A percentile compares a stretch with the other conserved stretches of the same genome.
These are phyloP conservation scores for Dryoscopus gambensis DNA, from an alignment of 2,113 vertebrate species.

Conservation along the genomic window DNA sequence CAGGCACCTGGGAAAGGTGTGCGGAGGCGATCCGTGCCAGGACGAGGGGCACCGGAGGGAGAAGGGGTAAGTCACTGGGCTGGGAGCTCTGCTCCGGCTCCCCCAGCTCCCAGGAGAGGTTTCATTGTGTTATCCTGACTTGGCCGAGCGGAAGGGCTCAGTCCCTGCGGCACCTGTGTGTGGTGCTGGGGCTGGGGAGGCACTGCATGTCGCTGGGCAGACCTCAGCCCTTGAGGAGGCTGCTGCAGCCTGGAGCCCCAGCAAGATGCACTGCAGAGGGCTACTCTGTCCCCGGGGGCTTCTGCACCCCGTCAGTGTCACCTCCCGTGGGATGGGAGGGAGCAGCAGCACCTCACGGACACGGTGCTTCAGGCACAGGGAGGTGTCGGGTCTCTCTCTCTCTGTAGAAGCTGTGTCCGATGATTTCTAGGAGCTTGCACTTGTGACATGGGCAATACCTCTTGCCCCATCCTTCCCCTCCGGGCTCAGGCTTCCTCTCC, in stretches of 20 bases:
- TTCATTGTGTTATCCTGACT: slow-evolving; percentile 23
- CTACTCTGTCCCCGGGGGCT: not conserved
- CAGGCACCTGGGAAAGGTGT: not conserved
- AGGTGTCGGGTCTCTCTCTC: not conserved
- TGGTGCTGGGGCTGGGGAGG: not conserved
- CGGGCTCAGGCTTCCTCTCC: not conserved
- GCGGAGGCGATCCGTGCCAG: fast-evolving
- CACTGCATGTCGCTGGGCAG: not conserved
- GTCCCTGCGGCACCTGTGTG: not conserved
- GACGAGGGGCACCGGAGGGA: not conserved
- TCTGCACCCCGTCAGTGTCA: not conserved
- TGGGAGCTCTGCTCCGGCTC: not conserved
- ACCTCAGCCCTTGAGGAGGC: not conserved
- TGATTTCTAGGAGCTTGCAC: not conserved
- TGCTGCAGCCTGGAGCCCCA: not conserved
- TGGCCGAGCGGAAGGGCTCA: not conserved
- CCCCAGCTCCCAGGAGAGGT: not conserved
- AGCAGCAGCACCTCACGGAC: not conserved
- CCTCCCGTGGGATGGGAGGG: fast-evolving
- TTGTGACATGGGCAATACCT: not conserved
- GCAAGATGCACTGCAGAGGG: not conserved
- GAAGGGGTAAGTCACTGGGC: not conserved
- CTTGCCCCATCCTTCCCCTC: not conserved
- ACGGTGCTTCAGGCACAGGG: fast-evolving
- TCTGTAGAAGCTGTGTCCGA: not conserved